phyloP scores from a whole-genome alignment of 2,888 invertebrate genomes.

The Mactromeris polynyma region DNA sequence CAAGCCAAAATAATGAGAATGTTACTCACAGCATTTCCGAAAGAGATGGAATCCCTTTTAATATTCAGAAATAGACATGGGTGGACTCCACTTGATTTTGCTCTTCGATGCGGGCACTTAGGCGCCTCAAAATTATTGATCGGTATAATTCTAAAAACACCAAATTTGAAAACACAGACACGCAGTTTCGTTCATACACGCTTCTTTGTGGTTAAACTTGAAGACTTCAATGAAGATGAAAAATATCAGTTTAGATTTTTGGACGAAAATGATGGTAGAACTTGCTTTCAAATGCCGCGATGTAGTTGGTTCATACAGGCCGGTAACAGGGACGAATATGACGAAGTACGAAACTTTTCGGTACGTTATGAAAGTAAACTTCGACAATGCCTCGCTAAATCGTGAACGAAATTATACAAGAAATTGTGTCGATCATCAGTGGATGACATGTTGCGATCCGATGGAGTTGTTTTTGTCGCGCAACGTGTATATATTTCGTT shows the following conservation, averaged over 20 bases:
- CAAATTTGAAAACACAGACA: slow-evolving; percentile 45
- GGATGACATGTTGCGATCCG: not conserved
- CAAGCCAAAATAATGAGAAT: slow-evolving; percentile 62
- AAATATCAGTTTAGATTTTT: slow-evolving; percentile 64
- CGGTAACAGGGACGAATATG: slow-evolving; percentile 67
- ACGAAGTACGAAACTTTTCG: slow-evolving; percentile 61
- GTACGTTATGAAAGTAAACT: slow-evolving; percentile 65
- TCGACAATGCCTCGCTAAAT: slow-evolving; percentile 64
- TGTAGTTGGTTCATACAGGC: slow-evolving; percentile 71
- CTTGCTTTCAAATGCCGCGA: slow-evolving; percentile 69
- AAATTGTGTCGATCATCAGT: not conserved
- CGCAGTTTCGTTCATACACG: slow-evolving; percentile 69
- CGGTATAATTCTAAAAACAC: slow-evolving; percentile 48
- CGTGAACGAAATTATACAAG: slow-evolving; percentile 16
- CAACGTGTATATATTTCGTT: not conserved
- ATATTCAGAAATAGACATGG: slow-evolving; percentile 67
- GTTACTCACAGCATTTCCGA: slow-evolving; percentile 51
- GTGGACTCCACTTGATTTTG: slow-evolving; percentile 70
- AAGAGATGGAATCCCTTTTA: slow-evolving; percentile 60
- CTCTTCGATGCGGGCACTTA: slow-evolving; percentile 68
- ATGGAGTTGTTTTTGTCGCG: not conserved
- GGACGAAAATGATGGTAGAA: slow-evolving; percentile 44
- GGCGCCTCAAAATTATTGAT: slow-evolving; percentile 61
- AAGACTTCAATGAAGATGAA: slow-evolving; percentile 64
- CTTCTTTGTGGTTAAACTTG: slow-evolving; percentile 64